A percentile compares a stretch with the other conserved stretches of the same genome.
These are phyloP conservation scores for Trididemnum miniatum DNA, from an alignment of 23 tunicate species.

Conservation along the genomic window DNA sequence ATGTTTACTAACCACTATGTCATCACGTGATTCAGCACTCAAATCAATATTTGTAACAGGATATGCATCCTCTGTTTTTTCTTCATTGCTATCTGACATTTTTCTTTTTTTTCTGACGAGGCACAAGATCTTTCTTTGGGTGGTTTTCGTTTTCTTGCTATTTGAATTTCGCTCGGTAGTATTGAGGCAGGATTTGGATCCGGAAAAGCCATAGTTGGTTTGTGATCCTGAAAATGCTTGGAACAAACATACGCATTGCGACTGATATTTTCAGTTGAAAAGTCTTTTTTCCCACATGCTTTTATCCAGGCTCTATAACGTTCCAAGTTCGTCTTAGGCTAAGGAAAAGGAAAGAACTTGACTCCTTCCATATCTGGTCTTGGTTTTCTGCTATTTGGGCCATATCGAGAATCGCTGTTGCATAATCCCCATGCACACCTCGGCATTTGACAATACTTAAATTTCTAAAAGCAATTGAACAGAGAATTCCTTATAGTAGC, in stretches of 20 bases:
- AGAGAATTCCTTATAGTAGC: no score
- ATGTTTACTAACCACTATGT: no score
- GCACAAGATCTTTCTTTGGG: neutral
- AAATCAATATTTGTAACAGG: no score
- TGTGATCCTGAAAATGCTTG: conserved; percentile 2
- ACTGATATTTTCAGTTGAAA: neutral
- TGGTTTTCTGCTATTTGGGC: neutral
- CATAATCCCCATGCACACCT: conserved; percentile 22
- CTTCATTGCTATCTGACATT: neutral
- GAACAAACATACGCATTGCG: conserved; percentile 11
- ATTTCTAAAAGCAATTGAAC: no score
- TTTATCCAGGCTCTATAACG: neutral
- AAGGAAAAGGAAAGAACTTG: conserved; percentile 7
- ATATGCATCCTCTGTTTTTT: no score
- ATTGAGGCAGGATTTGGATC: neutral
- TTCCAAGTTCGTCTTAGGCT: conserved; percentile 2
- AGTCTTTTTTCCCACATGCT: conserved; percentile 5
- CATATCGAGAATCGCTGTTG: conserved; percentile 20
- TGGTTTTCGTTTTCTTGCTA: neutral
- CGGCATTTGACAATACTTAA: neutral
- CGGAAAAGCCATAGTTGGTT: neutral
- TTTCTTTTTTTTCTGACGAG: neutral
- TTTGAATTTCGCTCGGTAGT: neutral
- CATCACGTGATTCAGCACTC: no score
- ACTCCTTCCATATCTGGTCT: no score